phyloP scores from a whole-genome alignment of 1,140 invertebrate species.

The Lethrus apterus region DNA sequence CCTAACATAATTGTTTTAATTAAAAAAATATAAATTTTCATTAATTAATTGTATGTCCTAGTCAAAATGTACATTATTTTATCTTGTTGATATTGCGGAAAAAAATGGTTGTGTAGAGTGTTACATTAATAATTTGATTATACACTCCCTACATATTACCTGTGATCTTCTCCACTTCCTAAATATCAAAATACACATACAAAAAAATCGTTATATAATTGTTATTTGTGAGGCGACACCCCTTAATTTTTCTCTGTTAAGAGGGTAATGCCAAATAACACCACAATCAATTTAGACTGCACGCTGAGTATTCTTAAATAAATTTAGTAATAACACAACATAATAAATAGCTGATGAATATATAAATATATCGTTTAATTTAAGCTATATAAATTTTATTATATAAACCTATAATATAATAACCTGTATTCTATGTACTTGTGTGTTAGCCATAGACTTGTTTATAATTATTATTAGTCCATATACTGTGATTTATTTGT shows the following conservation, averaged over 20 bases:
- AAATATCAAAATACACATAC: slow-evolving; percentile 33
- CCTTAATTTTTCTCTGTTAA: slow-evolving; percentile 4
- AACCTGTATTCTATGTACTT: slow-evolving; percentile 32
- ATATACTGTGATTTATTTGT: slow-evolving; percentile 37
- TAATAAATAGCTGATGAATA: slow-evolving; percentile 15
- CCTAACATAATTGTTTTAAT: too few species aligned
- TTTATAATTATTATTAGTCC: slow-evolving; percentile 35
- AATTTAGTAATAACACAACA: slow-evolving; percentile 31
- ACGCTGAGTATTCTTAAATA: slow-evolving; percentile 41
- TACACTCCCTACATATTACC: too few species aligned
- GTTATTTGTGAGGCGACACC: slow-evolving; percentile 19
- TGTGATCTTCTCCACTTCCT: slow-evolving; percentile 41
- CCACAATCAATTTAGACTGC: slow-evolving; percentile 44
- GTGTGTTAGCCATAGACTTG: slow-evolving; percentile 38
- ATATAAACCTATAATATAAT: slow-evolving; percentile 19
- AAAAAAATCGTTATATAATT: slow-evolving; percentile 34
- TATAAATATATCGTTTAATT: slow-evolving; percentile 21
- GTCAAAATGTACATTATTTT: too few species aligned
- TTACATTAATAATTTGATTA: too few species aligned
- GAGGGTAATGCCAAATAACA: slow-evolving; percentile 31
- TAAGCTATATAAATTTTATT: slow-evolving; percentile 26
- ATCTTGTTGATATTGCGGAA: too few species aligned
- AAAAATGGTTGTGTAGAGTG: too few species aligned
- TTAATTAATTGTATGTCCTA: too few species aligned
- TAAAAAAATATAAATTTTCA: too few species aligned